Base-by-base conservation (phyloP, 2,888 invertebrate genomes). In the Biston stratarius region DNA sequence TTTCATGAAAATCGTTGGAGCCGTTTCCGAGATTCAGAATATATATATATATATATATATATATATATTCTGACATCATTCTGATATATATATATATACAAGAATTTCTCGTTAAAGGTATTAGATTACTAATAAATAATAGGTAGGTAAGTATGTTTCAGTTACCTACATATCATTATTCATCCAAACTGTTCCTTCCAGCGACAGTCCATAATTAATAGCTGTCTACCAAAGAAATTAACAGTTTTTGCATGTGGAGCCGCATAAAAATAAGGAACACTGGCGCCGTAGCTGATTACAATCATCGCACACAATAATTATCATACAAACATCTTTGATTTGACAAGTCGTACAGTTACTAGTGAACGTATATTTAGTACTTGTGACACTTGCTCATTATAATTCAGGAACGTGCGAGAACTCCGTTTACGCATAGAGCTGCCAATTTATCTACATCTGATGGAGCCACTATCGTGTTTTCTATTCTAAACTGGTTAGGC, bases 301-400 rank as follows among this genome's bases (percentile, higher is more conserved):
- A 72, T 49, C 70, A 71, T 56, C 33, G 57, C 69, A 69, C 70
- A 71, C 67, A 64, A 45, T 48, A 65, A 75, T 75, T 73, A 71
- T 67, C 73, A 75, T 75, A 72, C 75, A 73, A 68, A 70, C 73
- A 68, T 73, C 66, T 70, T 63, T 53, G 42, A 34, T 57, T 68
- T 70, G 73, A 65, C 69, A 71, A 62, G 63, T 65, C 68, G 62
- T 65, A 71, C 73, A 67, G 69, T 73, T 72, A 67, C 55, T 12
- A 38, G 38, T 6, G 38, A 48, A 6, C 14, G 15, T 12, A 7
- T 14, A 14, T 47, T n/a, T 6, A 47, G 14, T 47, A n/a, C 8
- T 8, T 34, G 33, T 34, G 52, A 15, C 10, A 53, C 38, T 38
- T 53, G 15, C 10, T 11, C 38, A 73, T 75, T 75, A 72, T 61